A percentile compares a stretch with the other conserved stretches of the same genome.
Conservation (phyloP, 2,888 invertebrate species). For the Punctoribates punctum region DNA sequence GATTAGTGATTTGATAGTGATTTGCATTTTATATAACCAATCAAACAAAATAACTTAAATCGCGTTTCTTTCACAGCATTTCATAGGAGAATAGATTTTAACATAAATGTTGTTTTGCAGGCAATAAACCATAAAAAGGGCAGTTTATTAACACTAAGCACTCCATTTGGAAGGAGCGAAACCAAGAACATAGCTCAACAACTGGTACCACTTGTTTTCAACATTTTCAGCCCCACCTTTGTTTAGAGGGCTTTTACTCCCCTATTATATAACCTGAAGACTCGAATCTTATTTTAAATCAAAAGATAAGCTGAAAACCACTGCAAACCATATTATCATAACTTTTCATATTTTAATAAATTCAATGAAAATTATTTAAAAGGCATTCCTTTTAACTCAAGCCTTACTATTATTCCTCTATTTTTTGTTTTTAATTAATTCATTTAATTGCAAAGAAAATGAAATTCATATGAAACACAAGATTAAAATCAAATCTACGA, state of each 20-base stretch:
- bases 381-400: too few relatives aligned
- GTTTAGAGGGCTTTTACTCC: background rate
- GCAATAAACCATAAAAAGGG: slow-evolving; percentile 29
- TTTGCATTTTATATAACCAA: slow-evolving; percentile 34
- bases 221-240: background rate
- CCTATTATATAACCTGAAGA: background rate
- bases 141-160: slow-evolving; percentile 22
- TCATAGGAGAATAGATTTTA: slow-evolving; percentile 32
- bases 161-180: background rate
- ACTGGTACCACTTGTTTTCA: background rate
- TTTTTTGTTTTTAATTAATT: too few relatives aligned
- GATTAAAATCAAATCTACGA: too few relatives aligned
- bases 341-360: too few relatives aligned
- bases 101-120: slow-evolving; percentile 27
- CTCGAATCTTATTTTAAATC: too few relatives aligned
- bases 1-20: too few relatives aligned
- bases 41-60: slow-evolving; percentile 16
- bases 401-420: too few relatives aligned
- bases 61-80: slow-evolving; percentile 1
- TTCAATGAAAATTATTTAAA: too few relatives aligned
- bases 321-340: too few relatives aligned
- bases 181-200: background rate
- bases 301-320: too few relatives aligned
- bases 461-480: too few relatives aligned
- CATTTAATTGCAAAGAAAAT: too few relatives aligned